Conservation (phyloP, 2,113 vertebrate species). For the Calidris pygmaea region DNA sequence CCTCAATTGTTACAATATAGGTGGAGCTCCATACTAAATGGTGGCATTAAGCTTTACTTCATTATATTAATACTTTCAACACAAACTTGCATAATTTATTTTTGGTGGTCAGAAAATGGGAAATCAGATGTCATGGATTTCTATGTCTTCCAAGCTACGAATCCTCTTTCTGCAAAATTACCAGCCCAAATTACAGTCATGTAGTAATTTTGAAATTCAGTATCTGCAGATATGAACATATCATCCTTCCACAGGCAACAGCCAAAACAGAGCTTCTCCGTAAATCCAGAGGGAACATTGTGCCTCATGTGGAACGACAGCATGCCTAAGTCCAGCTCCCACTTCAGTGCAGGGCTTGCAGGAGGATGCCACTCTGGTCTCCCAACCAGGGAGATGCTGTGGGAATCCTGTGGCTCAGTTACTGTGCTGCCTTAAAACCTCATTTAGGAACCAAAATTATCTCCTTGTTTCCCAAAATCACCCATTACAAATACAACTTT, state of each 20-base stretch:
- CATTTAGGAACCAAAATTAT: slow-evolving; percentile 68
- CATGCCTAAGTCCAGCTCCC: background rate
- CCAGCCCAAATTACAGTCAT: background rate
- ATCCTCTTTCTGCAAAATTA: background rate
- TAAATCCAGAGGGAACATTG: background rate
- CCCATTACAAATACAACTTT: slow-evolving; percentile 5
- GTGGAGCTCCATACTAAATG: background rate
- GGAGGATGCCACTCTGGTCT: background rate
- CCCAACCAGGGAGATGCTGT: background rate
- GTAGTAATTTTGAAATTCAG: background rate
- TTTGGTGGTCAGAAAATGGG: background rate
- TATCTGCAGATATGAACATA: background rate
- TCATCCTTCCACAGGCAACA: background rate
- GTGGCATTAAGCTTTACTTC: background rate
- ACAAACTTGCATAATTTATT: background rate
- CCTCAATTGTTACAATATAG: background rate
- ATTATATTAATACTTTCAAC: background rate
- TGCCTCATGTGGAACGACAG: background rate
- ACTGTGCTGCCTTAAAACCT: slow-evolving; percentile 49
- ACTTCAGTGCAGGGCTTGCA: background rate
- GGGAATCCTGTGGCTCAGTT: slow-evolving; percentile 36
- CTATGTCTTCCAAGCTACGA: background rate
- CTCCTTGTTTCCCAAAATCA: slow-evolving; percentile 60
- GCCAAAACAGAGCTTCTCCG: background rate
- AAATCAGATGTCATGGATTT: background rate